These are phyloP conservation scores for Perccottus glenii DNA, from an alignment of 2,113 vertebrate species.

Conservation along the genomic window DNA sequence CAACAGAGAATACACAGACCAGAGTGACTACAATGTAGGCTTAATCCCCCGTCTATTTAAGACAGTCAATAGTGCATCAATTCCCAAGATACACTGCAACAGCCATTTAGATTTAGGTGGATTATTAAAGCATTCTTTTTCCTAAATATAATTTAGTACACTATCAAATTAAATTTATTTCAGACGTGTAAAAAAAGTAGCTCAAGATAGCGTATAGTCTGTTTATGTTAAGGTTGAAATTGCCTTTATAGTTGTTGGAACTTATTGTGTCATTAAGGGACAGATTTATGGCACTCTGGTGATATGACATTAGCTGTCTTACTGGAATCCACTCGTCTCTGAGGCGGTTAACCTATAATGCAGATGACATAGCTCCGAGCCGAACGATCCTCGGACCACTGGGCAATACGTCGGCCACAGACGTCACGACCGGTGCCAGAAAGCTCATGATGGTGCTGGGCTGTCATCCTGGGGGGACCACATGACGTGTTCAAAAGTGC, in stretches of 20 bases:
- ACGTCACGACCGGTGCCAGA: slow-evolving; percentile 10
- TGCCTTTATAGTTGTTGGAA: slow-evolving; percentile 4
- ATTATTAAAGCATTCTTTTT: slow-evolving; percentile 14
- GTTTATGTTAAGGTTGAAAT: neutral
- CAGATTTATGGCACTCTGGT: slow-evolving; percentile 21
- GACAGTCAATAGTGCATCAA: slow-evolving; percentile 31
- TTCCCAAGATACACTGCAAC: neutral
- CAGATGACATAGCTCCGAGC: too few relatives aligned
- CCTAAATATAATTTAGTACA: neutral
- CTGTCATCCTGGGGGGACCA: slow-evolving; percentile 45
- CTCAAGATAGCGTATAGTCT: neutral
- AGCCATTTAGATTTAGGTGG: slow-evolving; percentile 8
- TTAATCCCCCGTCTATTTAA: slow-evolving; percentile 34
- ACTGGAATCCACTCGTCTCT: slow-evolving; percentile 27
- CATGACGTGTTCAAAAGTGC: slow-evolving; percentile 68
- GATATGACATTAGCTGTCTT: slow-evolving; percentile 23
- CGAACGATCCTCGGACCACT: neutral
- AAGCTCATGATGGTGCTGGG: slow-evolving; percentile 9
- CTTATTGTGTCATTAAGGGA: neutral
- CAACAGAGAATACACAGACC: slow-evolving; percentile 4
- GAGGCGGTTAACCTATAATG: neutral
- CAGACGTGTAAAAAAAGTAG: neutral
- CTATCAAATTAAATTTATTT: too few relatives aligned
- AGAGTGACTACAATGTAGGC: slow-evolving; percentile 21
- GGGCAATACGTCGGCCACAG: neutral